Percentiles rank a stretch among this genome's conserved stretches.
Conservation (phyloP, 1,140 invertebrate genomes). For the Planococcus citri region DNA sequence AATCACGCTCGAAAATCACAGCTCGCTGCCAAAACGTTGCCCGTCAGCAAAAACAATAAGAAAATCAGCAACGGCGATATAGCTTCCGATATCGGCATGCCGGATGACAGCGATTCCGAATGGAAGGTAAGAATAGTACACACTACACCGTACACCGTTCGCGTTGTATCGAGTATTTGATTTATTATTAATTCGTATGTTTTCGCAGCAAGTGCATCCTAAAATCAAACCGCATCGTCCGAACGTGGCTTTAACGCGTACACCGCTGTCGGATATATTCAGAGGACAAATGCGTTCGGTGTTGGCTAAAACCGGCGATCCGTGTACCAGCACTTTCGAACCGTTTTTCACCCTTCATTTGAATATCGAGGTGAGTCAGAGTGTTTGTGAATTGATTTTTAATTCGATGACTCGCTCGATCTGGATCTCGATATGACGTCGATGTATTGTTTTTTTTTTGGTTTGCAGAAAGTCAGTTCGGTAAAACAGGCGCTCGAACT, state of each 20-base stretch:
- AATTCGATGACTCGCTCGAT: not conserved
- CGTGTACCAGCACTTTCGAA: slow-evolving; percentile 63
- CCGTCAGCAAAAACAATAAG: slow-evolving; percentile 25
- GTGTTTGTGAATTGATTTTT: not conserved
- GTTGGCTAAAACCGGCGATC: slow-evolving; percentile 58
- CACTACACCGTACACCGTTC: not conserved
- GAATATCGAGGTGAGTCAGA: slow-evolving; percentile 68
- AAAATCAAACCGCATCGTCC: slow-evolving; percentile 78
- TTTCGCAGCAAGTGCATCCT: slow-evolving; percentile 33
- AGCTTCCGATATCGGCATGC: slow-evolving; percentile 36
- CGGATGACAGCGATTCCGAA: slow-evolving; percentile 41
- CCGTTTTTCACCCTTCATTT: slow-evolving; percentile 88
- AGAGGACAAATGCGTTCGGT: slow-evolving; percentile 76
- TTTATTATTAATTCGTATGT: not conserved
- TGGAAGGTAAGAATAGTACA: slow-evolving; percentile 48
- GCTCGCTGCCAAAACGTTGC: not conserved
- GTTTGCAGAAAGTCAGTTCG: slow-evolving; percentile 56
- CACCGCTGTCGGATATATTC: slow-evolving; percentile 87
- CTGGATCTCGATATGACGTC: not conserved
- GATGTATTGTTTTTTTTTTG: slow-evolving; percentile 25
- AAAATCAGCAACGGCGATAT: slow-evolving; percentile 36
- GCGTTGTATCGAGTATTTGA: slow-evolving; percentile 19
- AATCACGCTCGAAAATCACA: not conserved
- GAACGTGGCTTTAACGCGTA: slow-evolving; percentile 62
- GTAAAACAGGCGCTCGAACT: slow-evolving; percentile 77